Evolutionary conservation across 92 coral and sea anemone species (phyloP), one percentile per base, ranked within the genome.

Genomic region (Palythoa grandis): DNA sequence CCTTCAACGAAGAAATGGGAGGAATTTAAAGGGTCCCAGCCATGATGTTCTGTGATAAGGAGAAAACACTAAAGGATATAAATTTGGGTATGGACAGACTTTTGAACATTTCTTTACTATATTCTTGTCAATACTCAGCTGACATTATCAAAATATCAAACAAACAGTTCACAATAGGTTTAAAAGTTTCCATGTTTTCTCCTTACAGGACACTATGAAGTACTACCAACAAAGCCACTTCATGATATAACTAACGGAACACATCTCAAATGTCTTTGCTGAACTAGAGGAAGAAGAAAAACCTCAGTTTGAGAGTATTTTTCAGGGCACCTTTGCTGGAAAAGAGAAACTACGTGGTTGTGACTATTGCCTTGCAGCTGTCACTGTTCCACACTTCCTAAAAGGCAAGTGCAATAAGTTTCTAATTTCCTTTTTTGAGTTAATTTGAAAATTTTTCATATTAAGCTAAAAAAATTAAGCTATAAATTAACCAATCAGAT

Each of bases 141-240:
- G 43, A 52, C 11, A 54, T 25, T 2, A 2, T 10, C 52, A 74
- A 61, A 74, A 74, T 25, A 37, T 78, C 24, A 7, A 57, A 77
- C 70, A 77, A 57, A 29, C 24, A 72, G 76, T 8, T 52, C 66
- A 5, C 20, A 22, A 76, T 52, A 76, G 82, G 67, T 76, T 76
- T 76, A 3, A 54, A 54, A 13, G 17, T 2, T 25, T 22, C 23
- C 29, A 19, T 77, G 15, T 20, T 50, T 70, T 69, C 25, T 35
- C 24, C 65, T 87, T 72, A 37, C 58, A 87, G 89, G 89, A 70
- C 38, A 25, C 23, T 90, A 90, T 86, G 90, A 90, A 74, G 78
- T 90, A 56, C 63, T 90, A 68, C 87, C 87, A 63, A 82, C 89
- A 11, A 88, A 90, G 74, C 92, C 90, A 65, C 88, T 90, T 14